Percentiles rank a stretch among this genome's conserved stretches.
Evolutionary conservation across 1,140 invertebrate genomes (phyloP).

Genomic region (Dryas iulia): DNA sequence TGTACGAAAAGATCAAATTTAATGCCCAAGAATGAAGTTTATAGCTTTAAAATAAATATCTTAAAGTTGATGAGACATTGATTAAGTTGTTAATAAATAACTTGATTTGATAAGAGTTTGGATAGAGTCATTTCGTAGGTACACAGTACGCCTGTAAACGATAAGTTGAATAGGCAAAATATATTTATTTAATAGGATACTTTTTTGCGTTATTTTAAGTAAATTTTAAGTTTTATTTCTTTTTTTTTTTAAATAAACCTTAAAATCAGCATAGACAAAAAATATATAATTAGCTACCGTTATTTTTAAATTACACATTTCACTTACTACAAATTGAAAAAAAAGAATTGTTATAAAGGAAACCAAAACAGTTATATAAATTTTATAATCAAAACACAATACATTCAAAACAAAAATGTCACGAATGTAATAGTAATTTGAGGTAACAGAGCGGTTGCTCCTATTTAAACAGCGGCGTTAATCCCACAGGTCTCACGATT

Average conservation of each 20-base stretch:
- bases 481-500: conserved; percentile 65
- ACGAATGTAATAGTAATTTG: conserved; percentile 25
- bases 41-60: not conserved
- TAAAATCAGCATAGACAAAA: too few relatives aligned
- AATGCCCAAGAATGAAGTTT: not conserved
- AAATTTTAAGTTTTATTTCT: too few relatives aligned
- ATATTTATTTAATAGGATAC: too few relatives aligned
- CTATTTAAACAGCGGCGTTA: conserved; percentile 46
- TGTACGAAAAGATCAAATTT: not conserved
- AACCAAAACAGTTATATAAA: not conserved
- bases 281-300: too few relatives aligned
- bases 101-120: not conserved
- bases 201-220: too few relatives aligned
- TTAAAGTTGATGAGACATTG: too few relatives aligned
- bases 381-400: not conserved
- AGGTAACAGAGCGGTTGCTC: conserved; percentile 42
- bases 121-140: not conserved
- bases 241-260: too few relatives aligned
- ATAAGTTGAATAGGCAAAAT: not conserved
- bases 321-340: too few relatives aligned
- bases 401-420: conserved; percentile 8
- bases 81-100: too few relatives aligned
- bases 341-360: too few relatives aligned
- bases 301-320: too few relatives aligned
- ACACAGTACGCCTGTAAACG: not conserved